phyloP scores from a whole-genome alignment of 2,888 invertebrate species.

The Drosophila atripex region DNA sequence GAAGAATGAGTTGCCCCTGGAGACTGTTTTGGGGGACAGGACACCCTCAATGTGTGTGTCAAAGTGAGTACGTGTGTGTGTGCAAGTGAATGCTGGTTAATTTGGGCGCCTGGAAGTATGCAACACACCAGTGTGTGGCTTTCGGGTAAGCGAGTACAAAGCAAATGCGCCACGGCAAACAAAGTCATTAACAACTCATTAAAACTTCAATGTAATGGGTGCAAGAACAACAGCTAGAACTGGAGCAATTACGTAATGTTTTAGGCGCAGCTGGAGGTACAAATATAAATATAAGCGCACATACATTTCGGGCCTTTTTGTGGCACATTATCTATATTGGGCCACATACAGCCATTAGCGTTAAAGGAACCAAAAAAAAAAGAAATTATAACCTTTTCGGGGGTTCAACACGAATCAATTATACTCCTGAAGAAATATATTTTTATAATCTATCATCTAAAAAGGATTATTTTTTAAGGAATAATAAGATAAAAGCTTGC shows the following conservation, averaged over 20 bases:
- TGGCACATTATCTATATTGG: slow-evolving; percentile 30
- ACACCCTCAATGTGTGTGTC: background rate
- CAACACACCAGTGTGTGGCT: slow-evolving; percentile 24
- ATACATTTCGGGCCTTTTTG: slow-evolving; percentile 25
- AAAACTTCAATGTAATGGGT: slow-evolving; percentile 45
- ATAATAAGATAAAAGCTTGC: no score
- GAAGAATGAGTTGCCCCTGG: slow-evolving; percentile 5
- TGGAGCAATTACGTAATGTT: slow-evolving; percentile 45
- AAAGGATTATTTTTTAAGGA: no score
- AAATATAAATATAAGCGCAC: slow-evolving; percentile 35
- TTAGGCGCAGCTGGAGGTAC: slow-evolving; percentile 35
- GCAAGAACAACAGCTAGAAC: slow-evolving; percentile 26
- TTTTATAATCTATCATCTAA: no score
- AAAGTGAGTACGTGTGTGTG: background rate
- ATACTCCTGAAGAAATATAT: background rate
- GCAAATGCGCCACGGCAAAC: slow-evolving; percentile 36
- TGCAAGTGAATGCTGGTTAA: slow-evolving; percentile 29
- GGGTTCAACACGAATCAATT: background rate
- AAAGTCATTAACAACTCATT: slow-evolving; percentile 55
- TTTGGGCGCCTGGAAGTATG: slow-evolving; percentile 40
- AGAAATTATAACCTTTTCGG: background rate
- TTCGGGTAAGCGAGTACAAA: slow-evolving; percentile 17
- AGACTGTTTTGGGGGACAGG: slow-evolving; percentile 3
- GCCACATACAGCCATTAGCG: slow-evolving; percentile 29
- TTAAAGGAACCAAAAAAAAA: slow-evolving; percentile 4